phyloP scores from a whole-genome alignment of 2,113 vertebrate genomes.

The Boulengeromyrus knoepffleri region DNA sequence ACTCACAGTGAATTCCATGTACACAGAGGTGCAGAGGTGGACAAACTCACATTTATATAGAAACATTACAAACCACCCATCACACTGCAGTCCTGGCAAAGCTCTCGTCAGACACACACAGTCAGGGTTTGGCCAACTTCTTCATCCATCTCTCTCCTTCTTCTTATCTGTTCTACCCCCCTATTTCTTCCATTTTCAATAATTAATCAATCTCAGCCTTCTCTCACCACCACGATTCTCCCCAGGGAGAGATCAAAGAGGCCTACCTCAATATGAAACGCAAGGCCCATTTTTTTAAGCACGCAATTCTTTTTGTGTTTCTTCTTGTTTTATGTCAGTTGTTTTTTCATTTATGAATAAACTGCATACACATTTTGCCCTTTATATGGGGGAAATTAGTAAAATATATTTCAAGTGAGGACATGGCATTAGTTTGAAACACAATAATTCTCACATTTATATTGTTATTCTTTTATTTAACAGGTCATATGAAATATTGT shows the following conservation, averaged over 20 bases:
- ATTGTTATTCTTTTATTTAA: not conserved
- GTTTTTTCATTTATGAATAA: not conserved
- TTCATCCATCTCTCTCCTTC: not conserved
- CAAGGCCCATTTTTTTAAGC: slow-evolving; percentile 1
- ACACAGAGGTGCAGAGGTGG: not conserved
- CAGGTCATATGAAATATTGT: not conserved
- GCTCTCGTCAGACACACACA: not conserved
- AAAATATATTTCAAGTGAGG: not conserved
- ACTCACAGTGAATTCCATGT: not conserved
- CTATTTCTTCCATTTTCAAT: slow-evolving; percentile 17
- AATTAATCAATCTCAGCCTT: slow-evolving; percentile 18
- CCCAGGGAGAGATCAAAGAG: slow-evolving; percentile 24
- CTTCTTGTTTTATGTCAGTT: not conserved
- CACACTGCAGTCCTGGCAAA: not conserved
- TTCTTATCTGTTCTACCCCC: not conserved
- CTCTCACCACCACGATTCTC: not conserved
- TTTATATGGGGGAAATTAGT: not conserved
- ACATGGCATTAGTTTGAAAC: not conserved
- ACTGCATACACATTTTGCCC: not conserved
- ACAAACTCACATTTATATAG: not conserved
- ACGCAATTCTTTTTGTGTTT: not conserved
- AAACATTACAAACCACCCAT: not conserved
- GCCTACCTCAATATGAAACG: slow-evolving; percentile 17
- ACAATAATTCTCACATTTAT: not conserved
- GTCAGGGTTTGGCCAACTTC: not conserved